phyloP scores from a whole-genome alignment of 2,797 vertebrate species.

The Lagothrix lagotricha region DNA sequence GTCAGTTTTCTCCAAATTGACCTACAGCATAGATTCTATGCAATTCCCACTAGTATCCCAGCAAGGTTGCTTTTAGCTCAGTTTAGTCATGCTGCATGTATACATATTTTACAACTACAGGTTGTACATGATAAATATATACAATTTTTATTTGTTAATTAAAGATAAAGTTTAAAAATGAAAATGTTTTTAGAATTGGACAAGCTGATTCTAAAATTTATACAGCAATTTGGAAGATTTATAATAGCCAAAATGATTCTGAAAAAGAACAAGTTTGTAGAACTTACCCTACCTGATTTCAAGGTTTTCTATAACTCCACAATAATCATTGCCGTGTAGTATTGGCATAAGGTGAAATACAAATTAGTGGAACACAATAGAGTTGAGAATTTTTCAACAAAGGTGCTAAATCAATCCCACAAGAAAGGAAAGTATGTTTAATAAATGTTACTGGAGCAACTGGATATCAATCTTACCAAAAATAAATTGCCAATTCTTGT shows the following conservation, averaged over 20 bases:
- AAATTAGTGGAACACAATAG: background rate
- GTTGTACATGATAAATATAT: background rate
- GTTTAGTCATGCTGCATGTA: background rate
- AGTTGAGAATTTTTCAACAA: conserved; percentile 17
- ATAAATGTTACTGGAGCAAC: background rate
- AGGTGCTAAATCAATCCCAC: background rate
- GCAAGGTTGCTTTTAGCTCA: background rate
- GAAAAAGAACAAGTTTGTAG: background rate
- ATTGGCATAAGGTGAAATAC: background rate
- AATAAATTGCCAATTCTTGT: background rate
- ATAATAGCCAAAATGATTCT: background rate
- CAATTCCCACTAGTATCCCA: background rate
- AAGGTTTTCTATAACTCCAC: background rate
- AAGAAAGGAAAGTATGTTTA: conserved; percentile 35
- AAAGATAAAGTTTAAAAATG: background rate
- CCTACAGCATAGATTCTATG: background rate
- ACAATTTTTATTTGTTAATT: background rate
- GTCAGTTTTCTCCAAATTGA: background rate
- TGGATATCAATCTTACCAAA: background rate
- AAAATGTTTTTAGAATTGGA: background rate
- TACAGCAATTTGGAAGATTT: background rate
- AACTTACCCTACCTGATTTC: background rate
- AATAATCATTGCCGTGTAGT: background rate
- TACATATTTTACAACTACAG: background rate
- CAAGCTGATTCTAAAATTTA: background rate